Percentiles rank a stretch among this genome's conserved stretches.
Conservation (phyloP, 1,140 invertebrate species). For the Saccostrea cuccullata region DNA sequence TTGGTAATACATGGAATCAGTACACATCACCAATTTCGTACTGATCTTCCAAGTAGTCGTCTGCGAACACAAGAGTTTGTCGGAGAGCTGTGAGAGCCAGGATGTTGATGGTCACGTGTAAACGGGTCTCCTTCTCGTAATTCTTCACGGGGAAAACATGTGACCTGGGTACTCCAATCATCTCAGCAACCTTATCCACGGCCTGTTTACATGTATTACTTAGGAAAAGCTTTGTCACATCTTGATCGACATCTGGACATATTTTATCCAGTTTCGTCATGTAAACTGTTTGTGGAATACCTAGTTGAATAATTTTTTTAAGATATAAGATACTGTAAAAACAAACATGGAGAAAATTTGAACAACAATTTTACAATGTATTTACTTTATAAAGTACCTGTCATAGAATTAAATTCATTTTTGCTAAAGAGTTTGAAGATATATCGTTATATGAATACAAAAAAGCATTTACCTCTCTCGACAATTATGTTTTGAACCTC, state of each 20-base stretch:
- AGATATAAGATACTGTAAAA: not conserved
- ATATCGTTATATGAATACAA: too few species aligned
- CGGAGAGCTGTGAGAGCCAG: not conserved
- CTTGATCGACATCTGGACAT: not conserved
- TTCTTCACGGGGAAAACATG: not conserved
- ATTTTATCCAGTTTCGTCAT: not conserved
- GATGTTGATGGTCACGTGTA: not conserved
- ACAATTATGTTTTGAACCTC: not conserved
- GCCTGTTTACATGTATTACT: not conserved
- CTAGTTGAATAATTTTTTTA: not conserved
- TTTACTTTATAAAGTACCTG: too few species aligned
- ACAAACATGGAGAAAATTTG: not conserved
- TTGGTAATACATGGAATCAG: too few species aligned
- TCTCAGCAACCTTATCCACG: not conserved
- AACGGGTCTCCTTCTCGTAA: not conserved
- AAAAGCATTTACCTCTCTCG: slow-evolving; percentile 37
- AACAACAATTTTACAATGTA: too few species aligned
- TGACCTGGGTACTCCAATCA: not conserved
- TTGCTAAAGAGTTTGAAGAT: too few species aligned
- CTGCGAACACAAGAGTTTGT: not conserved
- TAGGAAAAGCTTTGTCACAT: not conserved
- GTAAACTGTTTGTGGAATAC: not conserved
- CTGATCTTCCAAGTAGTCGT: not conserved
- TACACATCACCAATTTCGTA: not conserved
- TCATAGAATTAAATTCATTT: not conserved